These are phyloP conservation scores for Drosophila anomalata DNA, from an alignment of 2,888 invertebrate genomes.

Conservation along the genomic window DNA sequence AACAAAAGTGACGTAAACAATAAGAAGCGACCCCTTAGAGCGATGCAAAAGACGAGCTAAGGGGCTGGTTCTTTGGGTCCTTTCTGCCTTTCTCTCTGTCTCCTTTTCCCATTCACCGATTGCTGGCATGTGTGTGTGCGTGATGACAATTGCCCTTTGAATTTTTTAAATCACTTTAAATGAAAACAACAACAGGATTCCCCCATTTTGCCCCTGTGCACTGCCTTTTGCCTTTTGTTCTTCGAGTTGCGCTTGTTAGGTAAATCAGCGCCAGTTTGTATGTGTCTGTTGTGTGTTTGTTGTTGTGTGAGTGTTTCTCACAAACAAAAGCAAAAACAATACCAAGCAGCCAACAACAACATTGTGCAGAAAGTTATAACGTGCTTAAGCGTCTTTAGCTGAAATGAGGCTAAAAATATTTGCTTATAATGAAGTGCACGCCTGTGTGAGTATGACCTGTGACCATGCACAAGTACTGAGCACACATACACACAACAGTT, in stretches of 20 bases:
- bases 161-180: slow-evolving; percentile 79
- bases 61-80: slow-evolving; percentile 49
- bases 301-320: slow-evolving; percentile 31
- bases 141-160: slow-evolving; percentile 75
- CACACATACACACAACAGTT: slow-evolving; percentile 12
- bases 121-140: slow-evolving; percentile 23
- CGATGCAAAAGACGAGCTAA: slow-evolving; percentile 57
- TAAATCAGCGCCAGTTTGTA: slow-evolving; percentile 73
- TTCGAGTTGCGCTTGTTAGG: slow-evolving; percentile 69
- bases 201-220: slow-evolving; percentile 24
- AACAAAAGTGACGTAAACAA: slow-evolving; percentile 71
- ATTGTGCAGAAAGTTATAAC: slow-evolving; percentile 64
- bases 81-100: slow-evolving; percentile 10
- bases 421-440: slow-evolving; percentile 71
- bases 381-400: slow-evolving; percentile 76
- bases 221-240: slow-evolving; percentile 61
- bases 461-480: slow-evolving; percentile 43
- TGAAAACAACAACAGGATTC: slow-evolving; percentile 71
- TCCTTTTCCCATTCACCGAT: slow-evolving; percentile 18
- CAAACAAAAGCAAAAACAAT: slow-evolving; percentile 32
- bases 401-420: slow-evolving; percentile 76
- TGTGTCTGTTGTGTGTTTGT: slow-evolving; percentile 35
- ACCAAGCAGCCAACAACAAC: slow-evolving; percentile 41
- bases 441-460: slow-evolving; percentile 44
- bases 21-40: slow-evolving; percentile 50